Percentiles rank a stretch among this genome's conserved stretches.
phyloP scores from a whole-genome alignment of 2,797 vertebrate species.

The Echeneis naucrates region DNA sequence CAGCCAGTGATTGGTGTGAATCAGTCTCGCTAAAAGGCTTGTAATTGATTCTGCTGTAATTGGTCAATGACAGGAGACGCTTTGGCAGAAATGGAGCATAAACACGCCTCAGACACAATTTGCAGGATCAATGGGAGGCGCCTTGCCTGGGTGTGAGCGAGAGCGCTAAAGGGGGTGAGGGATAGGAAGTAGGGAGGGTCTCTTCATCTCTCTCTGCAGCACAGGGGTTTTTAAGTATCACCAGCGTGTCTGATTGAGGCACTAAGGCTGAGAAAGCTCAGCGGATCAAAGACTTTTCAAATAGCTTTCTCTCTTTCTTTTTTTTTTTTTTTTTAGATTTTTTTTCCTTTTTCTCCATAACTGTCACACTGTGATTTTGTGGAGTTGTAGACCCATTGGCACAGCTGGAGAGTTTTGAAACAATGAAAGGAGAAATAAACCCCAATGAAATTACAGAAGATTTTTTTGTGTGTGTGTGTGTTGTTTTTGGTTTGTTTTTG shows the following conservation, averaged over 20 bases:
- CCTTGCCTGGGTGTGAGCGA: constrained; percentile 52
- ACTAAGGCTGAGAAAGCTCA: constrained; percentile 70
- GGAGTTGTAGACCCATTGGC: constrained; percentile 42
- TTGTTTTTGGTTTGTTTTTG: constrained; percentile 1
- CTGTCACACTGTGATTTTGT: constrained; percentile 62
- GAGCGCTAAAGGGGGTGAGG: constrained; percentile 15
- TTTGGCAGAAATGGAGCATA: constrained; percentile 86
- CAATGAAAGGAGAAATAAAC: constrained; percentile 60
- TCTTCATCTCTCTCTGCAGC: constrained; percentile 64
- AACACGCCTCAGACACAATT: constrained; percentile 84
- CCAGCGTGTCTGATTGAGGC: constrained; percentile 78
- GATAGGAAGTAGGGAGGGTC: constrained; percentile 54
- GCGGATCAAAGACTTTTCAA: constrained; percentile 81
- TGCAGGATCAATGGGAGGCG: constrained; percentile 83
- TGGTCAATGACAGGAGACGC: constrained; percentile 85
- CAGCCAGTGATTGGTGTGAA: constrained; percentile 58
- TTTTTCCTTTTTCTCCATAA: constrained; percentile 14
- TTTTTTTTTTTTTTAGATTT: constrained; percentile 45
- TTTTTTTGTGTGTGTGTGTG: too few species aligned
- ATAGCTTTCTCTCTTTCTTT: constrained; percentile 62
- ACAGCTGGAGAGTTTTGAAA: constrained; percentile 50
- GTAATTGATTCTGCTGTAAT: constrained; percentile 88
- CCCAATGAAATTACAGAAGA: constrained; percentile 48
- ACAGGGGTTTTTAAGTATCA: constrained; percentile 72
- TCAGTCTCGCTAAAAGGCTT: constrained; percentile 80